These are phyloP conservation scores for Ceratina calcarata DNA, from an alignment of 1,140 invertebrate genomes.

Conservation along the genomic window DNA sequence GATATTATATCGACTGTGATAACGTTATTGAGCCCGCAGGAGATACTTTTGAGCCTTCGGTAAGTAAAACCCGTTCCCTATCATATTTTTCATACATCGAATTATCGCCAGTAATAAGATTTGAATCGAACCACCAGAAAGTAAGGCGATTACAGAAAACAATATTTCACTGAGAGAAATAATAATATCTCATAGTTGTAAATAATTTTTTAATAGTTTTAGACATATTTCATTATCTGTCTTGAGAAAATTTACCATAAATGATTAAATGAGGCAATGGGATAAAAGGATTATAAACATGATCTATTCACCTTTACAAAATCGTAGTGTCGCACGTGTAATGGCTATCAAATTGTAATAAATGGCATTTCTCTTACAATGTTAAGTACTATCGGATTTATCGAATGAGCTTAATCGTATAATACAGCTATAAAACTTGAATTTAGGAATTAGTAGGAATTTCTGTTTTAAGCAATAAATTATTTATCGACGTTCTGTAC, in stretches of 20 bases:
- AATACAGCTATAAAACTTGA: background rate
- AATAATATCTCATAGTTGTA: background rate
- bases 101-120: conserved; percentile 32
- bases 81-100: conserved; percentile 29
- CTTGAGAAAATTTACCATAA: too few relatives aligned
- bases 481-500: too few relatives aligned
- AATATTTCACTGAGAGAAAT: background rate
- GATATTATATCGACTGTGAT: background rate
- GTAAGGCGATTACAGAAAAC: conserved; percentile 9
- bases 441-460: background rate
- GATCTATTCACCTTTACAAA: too few relatives aligned
- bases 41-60: conserved; percentile 13
- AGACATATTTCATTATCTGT: too few relatives aligned
- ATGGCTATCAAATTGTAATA: too few relatives aligned
- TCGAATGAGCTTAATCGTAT: too few relatives aligned
- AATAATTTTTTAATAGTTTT: too few relatives aligned
- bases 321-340: too few relatives aligned
- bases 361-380: too few relatives aligned
- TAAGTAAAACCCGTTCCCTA: conserved; percentile 23
- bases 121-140: background rate
- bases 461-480: background rate
- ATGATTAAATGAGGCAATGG: too few relatives aligned
- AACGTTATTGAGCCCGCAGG: background rate
- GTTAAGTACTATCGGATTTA: too few relatives aligned
- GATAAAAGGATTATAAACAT: too few relatives aligned